Evolutionary conservation across 2,113 vertebrate genomes (phyloP), one percentile per base, ranked within the genome.

Genomic region (Anguilla rostrata): DNA sequence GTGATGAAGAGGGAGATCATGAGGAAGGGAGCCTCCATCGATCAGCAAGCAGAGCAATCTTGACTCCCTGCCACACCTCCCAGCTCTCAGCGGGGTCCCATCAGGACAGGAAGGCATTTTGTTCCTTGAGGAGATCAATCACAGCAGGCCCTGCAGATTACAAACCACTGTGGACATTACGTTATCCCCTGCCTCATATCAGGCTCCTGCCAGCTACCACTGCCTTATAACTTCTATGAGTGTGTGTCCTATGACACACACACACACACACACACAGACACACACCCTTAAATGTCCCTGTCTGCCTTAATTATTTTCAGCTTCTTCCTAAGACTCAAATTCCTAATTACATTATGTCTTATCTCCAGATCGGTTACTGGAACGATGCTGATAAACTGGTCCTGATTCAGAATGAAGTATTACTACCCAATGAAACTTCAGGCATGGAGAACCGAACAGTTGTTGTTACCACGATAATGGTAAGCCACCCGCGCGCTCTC

Each of bases 381-480:
- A 99, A 97, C 7, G 98, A 99, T 46, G 97, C 97, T 88, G 98
- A 99, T 94, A 99, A 99, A 90, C 93, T 99, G 92, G 98, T 99
- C 87, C 94, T 99, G 91, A 98, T 99, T 93, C 98, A 99, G 94
- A 97, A 98, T 85, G 96, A 98, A 15, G 97, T 97, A 20, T 94
- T 97, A 49, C 96, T 98, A 81, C 97, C 97, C 83, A 99, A 99
- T 88, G 98, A 99, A 91, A 98, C 98, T 4, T 95, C 97, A 15
- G 98, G 96, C 85, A 97, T 99, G 85, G 98, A 99, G 90, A 99
- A 99, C 86, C 96, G 98, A 90, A 99, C 98, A 6, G 98, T 99
- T 34, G 96, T 99, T 84, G 98, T 99, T 40, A 99, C 98, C 46
- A 99, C 98, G 89, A 99, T 99, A 89, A 97, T 99, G 98, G 98